Evolutionary conservation across 2,888 invertebrate species (phyloP).

Genomic region (Eilema griseolum): DNA sequence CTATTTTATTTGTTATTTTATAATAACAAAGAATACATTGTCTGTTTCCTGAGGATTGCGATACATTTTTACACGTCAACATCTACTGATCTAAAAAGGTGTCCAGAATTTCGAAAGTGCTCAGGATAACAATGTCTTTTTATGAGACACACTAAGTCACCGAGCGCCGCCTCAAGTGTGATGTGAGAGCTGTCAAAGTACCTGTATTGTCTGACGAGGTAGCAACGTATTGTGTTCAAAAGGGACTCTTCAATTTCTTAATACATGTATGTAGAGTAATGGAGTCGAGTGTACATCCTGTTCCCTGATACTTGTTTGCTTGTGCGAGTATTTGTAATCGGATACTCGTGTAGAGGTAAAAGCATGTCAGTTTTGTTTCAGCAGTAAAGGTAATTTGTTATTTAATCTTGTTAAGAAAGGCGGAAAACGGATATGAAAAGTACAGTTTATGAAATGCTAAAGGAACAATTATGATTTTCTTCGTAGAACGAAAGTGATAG

Average conservation of each 20-base stretch:
- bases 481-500: neutral
- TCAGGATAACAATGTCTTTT: constrained; percentile 65
- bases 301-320: constrained; percentile 17
- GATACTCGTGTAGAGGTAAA: constrained; percentile 32
- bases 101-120: constrained; percentile 41
- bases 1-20: neutral
- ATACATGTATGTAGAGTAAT: constrained; percentile 35
- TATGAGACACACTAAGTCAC: constrained; percentile 58
- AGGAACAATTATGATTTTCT: neutral
- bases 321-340: constrained; percentile 36
- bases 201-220: constrained; percentile 58
- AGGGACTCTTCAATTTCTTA: constrained; percentile 52
- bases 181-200: constrained; percentile 57
- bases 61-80: constrained; percentile 26
- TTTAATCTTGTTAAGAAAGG: neutral
- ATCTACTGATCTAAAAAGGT: constrained; percentile 23
- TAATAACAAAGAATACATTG: neutral
- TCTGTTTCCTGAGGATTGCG: neutral
- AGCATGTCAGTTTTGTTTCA: constrained; percentile 21
- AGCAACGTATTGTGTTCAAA: constrained; percentile 68
- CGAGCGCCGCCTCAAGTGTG: constrained; percentile 50
- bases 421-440: constrained; percentile 24
- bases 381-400: neutral
- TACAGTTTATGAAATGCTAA: neutral
- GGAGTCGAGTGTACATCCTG: constrained; percentile 16